phyloP scores from a whole-genome alignment of 2,797 vertebrate species.

The Anolis apletophallus region DNA sequence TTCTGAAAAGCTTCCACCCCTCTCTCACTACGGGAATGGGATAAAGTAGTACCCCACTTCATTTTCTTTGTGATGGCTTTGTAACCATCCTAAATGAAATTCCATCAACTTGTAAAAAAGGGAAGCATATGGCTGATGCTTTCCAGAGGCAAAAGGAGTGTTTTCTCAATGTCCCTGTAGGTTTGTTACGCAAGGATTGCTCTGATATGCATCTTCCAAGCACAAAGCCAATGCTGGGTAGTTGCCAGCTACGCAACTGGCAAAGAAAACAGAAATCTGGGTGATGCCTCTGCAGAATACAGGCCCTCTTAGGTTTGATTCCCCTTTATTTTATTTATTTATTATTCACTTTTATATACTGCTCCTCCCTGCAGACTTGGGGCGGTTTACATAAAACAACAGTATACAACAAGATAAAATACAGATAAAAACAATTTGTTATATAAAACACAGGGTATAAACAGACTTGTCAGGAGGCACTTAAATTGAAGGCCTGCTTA shows the following conservation, averaged over 20 bases:
- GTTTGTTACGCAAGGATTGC: neutral
- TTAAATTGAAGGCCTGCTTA: no score
- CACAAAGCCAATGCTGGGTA: neutral
- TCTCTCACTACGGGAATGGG: neutral
- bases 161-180: neutral
- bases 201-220: constrained; percentile 2
- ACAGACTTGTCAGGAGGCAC: no score
- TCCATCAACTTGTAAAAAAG: neutral
- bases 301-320: no score
- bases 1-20: neutral
- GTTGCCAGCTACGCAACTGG: constrained; percentile 11
- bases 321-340: no score
- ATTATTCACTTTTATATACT: no score
- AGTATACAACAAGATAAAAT: no score
- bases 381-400: no score
- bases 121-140: neutral
- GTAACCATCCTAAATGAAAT: neutral
- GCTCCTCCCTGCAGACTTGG: no score
- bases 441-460: no score
- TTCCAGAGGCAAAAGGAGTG: neutral
- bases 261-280: neutral
- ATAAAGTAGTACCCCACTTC: neutral
- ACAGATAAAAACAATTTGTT: no score
- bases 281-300: neutral
- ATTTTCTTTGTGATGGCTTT: neutral